These are phyloP conservation scores for Centropus unirufus DNA, from an alignment of 2,113 vertebrate species.

Conservation along the genomic window DNA sequence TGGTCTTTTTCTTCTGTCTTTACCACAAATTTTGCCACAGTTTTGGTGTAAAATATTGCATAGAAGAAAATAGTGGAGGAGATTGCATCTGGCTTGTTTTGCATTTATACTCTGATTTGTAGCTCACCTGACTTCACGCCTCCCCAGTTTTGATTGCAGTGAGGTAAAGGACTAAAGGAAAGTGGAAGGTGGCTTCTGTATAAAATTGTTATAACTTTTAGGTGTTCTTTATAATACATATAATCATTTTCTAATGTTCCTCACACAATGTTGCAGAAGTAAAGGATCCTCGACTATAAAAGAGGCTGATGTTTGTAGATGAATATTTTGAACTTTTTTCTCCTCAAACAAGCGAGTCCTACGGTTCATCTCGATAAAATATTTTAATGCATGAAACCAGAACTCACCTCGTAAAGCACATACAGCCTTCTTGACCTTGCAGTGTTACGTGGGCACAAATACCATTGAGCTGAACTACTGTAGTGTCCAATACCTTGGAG, in stretches of 20 bases:
- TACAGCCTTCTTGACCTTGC: conserved; percentile 9
- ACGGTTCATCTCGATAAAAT: not conserved
- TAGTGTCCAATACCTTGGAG: conserved; percentile 38
- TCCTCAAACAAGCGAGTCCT: not conserved
- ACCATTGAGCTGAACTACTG: conserved; percentile 1
- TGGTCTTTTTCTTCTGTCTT: not conserved
- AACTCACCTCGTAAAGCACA: not conserved
- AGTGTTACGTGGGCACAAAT: not conserved
- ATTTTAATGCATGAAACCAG: not conserved
- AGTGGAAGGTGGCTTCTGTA: not conserved
- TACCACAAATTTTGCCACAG: not conserved
- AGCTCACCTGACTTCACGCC: not conserved
- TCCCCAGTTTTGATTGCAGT: not conserved
- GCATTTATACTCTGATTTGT: not conserved
- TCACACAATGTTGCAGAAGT: not conserved
- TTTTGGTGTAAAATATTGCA: not conserved
- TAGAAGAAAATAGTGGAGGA: not conserved
- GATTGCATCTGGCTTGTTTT: not conserved
- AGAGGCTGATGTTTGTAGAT: not conserved
- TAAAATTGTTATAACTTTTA: not conserved
- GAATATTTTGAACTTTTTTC: not conserved
- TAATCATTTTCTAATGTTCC: not conserved
- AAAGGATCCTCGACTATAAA: not conserved
- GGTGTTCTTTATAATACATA: not conserved
- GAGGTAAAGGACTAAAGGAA: not conserved